Evolutionary conservation across 2,797 vertebrate species (phyloP), one percentile per base, ranked within the genome.

Genomic region (Macropodus opercularis): DNA sequence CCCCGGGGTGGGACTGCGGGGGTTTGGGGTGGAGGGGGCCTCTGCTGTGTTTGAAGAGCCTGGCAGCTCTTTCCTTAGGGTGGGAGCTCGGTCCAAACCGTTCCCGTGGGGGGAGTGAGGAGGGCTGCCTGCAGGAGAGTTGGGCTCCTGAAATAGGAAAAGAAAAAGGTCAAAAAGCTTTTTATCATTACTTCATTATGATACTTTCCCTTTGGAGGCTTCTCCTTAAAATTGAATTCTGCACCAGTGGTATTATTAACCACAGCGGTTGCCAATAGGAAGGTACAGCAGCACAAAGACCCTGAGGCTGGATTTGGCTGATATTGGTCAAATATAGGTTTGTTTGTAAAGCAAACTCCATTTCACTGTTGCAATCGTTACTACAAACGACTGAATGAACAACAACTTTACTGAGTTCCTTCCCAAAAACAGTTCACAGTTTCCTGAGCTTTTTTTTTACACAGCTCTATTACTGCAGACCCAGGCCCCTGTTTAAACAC

Each of bases 111-210:
- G 92, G 0, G 91, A 85, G 29, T 38, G 77, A 14, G 85, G 27
- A 0, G 93, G 93, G 77, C 93, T 96, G 63, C 90, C 73, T 0
- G 86, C 81, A 17, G 95, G 94, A 2, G 94, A 96, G 50, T 92
- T 87, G 0, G 94, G 93, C 57, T 96, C 96, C 96, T 97, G 77
- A 19, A 77, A 11, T 66, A 49, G 21, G 46, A 35, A 19, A 64
- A 49, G 6, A 46, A 4, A 6, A 34, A 54, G 12, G 49, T 42
- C 35, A 22, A 24, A 15, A 42, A 23, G 47, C 50, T 46, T 64
- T 61, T 17, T 3, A 42, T 6, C 17, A 18, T 57, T 31, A 57
- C 38, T 60, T 38, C 40, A 32, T 0, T 9, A 3, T 26, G 24
- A 35, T 27, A 19, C n/a, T 48, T 31, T 6, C 53, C 18, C 8